Evolutionary conservation across 2,797 vertebrate species (phyloP).

Genomic region (Periparus ater): DNA sequence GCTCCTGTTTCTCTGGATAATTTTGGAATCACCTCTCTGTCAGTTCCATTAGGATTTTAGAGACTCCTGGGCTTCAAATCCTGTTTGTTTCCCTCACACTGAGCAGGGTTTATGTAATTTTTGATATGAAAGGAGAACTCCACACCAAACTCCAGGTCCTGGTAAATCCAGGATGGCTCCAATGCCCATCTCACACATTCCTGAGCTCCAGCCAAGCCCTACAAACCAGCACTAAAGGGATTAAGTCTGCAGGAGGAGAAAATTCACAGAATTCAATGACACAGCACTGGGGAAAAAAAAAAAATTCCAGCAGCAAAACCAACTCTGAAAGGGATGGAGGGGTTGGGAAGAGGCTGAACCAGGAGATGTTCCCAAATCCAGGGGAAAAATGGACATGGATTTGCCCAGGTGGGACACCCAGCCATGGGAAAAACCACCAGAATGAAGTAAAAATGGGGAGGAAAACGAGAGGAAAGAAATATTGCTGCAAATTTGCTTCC

Average conservation of each 20-base stretch:
- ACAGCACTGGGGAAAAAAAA: not conserved
- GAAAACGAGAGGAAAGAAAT: rapidly evolving
- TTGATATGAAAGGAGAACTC: not conserved
- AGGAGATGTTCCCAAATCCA: not conserved
- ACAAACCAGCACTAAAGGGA: not conserved
- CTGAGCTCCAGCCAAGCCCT: not conserved
- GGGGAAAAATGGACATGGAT: not conserved
- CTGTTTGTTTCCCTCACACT: not conserved
- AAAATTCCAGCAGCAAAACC: not conserved
- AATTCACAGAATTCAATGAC: not conserved
- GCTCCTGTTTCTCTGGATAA: not conserved
- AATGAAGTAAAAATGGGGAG: rapidly evolving
- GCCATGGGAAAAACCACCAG: rapidly evolving
- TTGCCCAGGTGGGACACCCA: not conserved
- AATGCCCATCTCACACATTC: not conserved
- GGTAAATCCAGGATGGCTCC: not conserved
- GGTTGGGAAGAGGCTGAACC: not conserved
- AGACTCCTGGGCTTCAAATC: not conserved
- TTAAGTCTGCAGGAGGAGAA: not conserved
- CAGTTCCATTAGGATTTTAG: not conserved
- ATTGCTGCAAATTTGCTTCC: not conserved
- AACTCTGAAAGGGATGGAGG: not conserved
- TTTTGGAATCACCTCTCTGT: not conserved
- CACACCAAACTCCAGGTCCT: not conserved
- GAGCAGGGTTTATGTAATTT: not conserved